These are phyloP conservation scores for Conus betulinus DNA, from an alignment of 1,140 invertebrate species.

Conservation along the genomic window DNA sequence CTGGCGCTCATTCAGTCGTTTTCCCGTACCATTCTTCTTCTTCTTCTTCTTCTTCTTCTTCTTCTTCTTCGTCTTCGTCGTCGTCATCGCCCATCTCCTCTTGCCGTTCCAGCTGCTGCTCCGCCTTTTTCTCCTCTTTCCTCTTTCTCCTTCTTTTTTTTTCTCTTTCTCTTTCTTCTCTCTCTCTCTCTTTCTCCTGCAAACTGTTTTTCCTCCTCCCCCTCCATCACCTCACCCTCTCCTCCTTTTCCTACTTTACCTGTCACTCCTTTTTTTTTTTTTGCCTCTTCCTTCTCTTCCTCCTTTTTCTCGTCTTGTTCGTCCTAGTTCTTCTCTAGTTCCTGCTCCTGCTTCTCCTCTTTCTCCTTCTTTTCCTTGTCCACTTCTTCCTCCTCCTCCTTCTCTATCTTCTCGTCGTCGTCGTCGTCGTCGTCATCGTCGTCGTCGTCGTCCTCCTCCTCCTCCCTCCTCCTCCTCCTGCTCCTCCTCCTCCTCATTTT, in stretches of 20 bases:
- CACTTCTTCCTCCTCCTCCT: not conserved
- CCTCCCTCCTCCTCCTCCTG: not conserved
- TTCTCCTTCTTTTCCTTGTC: not conserved
- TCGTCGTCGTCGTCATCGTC: not conserved
- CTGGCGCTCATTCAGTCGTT: no score
- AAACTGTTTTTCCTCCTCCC: not conserved
- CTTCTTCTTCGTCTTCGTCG: no score
- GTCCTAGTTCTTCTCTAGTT: not conserved
- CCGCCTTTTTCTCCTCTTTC: not conserved
- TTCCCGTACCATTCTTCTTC: conserved; percentile 20
- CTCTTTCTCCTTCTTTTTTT: not conserved
- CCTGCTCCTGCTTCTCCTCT: not conserved
- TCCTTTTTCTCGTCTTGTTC: conserved; percentile 11
- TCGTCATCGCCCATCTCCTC: not conserved
- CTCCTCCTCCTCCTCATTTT: not conserved
- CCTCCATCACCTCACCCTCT: not conserved
- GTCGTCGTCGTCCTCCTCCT: not conserved
- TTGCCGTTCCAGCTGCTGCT: not conserved
- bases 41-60: not conserved
- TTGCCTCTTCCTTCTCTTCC: not conserved
- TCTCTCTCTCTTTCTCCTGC: not conserved
- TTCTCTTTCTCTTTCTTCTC: not conserved
- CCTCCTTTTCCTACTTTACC: not conserved
- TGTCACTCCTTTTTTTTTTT: not conserved
- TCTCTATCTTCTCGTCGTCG: not conserved